These are phyloP conservation scores for Baccha elongata DNA, from an alignment of 2,888 invertebrate species.

Conservation along the genomic window DNA sequence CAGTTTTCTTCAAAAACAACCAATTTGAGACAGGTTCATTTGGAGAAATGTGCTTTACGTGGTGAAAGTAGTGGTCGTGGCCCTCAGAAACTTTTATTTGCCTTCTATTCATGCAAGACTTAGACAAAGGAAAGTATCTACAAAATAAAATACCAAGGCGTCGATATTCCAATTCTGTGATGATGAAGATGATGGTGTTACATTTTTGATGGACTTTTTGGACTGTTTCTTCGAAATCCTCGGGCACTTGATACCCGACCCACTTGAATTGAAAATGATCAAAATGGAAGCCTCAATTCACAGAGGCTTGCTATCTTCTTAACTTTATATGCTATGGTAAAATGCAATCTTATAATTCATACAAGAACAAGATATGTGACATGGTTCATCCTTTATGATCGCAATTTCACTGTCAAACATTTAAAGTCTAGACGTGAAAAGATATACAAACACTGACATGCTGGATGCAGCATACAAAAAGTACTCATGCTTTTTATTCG, in stretches of 20 bases:
- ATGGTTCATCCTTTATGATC: conserved; percentile 29
- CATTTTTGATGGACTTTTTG: conserved; percentile 57
- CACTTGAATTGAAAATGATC: conserved; percentile 40
- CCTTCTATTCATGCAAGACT: background rate
- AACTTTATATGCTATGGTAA: conserved; percentile 46
- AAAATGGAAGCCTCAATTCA: background rate
- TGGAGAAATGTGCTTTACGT: conserved; percentile 65
- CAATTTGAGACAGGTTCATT: conserved; percentile 65
- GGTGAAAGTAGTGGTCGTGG: conserved; percentile 46
- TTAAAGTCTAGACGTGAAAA: conserved; percentile 43
- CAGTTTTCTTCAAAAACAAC: conserved; percentile 4
- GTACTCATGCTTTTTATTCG: too few species aligned
- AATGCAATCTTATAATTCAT: conserved; percentile 44
- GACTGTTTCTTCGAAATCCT: background rate
- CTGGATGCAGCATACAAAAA: background rate
- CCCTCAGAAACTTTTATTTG: conserved; percentile 23
- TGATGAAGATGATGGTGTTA: conserved; percentile 41
- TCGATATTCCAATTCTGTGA: conserved; percentile 59
- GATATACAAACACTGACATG: conserved; percentile 17
- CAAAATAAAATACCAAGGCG: conserved; percentile 27
- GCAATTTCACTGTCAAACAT: conserved; percentile 52
- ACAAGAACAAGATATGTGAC: conserved; percentile 14
- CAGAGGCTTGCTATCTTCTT: conserved; percentile 36
- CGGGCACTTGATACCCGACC: conserved; percentile 9
- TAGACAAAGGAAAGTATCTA: conserved; percentile 31